phyloP scores from a whole-genome alignment of 2,113 vertebrate genomes.

The Martes martes region DNA sequence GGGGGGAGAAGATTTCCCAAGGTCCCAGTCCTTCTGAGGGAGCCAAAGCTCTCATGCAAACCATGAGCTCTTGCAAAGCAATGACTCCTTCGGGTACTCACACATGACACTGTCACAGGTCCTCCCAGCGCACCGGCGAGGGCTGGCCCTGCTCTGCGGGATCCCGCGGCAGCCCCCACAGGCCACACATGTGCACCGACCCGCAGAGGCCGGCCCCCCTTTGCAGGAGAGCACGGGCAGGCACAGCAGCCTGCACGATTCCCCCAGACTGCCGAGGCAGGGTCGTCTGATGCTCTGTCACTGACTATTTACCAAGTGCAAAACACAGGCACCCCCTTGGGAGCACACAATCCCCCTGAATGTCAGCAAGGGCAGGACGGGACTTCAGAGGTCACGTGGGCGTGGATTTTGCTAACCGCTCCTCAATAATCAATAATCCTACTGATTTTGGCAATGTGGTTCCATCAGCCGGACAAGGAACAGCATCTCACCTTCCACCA shows the following conservation, averaged over 20 bases:
- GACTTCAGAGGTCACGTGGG: background rate
- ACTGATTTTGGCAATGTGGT: background rate
- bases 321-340: rapidly evolving
- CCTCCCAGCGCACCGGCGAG: rapidly evolving
- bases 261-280: background rate
- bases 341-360: background rate
- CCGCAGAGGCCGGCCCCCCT: rapidly evolving
- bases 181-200: no score
- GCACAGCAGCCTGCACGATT: rapidly evolving
- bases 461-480: background rate
- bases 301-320: background rate
- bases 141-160: background rate
- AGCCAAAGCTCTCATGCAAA: no score
- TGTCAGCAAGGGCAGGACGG: background rate
- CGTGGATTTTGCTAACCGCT: background rate
- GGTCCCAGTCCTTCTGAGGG: rapidly evolving
- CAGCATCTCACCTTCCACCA: background rate
- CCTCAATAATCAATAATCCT: no score
- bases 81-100: no score
- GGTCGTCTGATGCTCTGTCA: background rate
- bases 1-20: background rate
- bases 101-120: rapidly evolving
- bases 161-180: rapidly evolving
- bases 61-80: background rate
- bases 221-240: rapidly evolving